phyloP scores from a whole-genome alignment of 2,888 invertebrate genomes.

The Nephrotoma flavescens region DNA sequence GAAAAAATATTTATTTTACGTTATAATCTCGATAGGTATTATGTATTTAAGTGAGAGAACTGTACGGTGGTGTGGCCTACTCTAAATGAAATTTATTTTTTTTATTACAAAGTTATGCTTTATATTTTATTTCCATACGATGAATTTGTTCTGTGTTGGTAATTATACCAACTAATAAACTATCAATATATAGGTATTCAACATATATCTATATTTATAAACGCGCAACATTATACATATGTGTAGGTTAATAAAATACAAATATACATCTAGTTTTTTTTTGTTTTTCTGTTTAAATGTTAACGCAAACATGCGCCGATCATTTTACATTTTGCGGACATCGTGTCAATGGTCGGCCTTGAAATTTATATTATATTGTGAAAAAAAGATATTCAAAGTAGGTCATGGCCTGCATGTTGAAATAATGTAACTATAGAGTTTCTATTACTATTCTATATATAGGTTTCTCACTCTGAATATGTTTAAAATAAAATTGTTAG shows the following conservation, averaged over 20 bases:
- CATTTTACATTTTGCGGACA: constrained; percentile 3
- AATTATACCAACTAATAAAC: neutral
- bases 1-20: too few relatives aligned
- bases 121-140: neutral
- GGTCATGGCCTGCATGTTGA: constrained; percentile 1
- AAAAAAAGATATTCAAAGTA: neutral
- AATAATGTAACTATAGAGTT: neutral
- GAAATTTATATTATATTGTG: neutral
- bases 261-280: neutral
- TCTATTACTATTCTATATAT: neutral
- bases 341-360: constrained; percentile 4
- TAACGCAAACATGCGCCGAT: constrained; percentile 1
- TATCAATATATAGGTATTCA: neutral
- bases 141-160: neutral
- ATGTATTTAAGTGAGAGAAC: neutral
- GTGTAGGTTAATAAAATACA: neutral
- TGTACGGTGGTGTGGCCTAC: neutral
- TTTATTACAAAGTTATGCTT: neutral
- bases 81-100: neutral
- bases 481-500: neutral
- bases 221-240: neutral
- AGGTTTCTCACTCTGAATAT: neutral
- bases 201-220: neutral
- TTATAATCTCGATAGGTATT: too few relatives aligned
- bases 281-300: neutral